A percentile compares a stretch with the other conserved stretches of the same genome.
These are phyloP conservation scores for Drosophila bocqueti DNA, from an alignment of 1,140 invertebrate genomes.

Conservation along the genomic window DNA sequence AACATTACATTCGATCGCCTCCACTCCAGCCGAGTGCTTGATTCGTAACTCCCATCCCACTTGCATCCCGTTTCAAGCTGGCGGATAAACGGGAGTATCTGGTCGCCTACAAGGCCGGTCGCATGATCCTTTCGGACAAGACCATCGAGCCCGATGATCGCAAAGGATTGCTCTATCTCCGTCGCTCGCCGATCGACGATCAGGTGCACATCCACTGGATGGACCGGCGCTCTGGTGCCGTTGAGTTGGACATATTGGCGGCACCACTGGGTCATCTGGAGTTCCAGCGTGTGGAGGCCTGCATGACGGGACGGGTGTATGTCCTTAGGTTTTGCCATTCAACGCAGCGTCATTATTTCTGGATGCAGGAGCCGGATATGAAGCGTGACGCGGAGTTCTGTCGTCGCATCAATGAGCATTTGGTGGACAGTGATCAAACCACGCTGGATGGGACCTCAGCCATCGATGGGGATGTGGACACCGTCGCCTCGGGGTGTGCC, in stretches of 20 bases:
- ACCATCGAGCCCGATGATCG: constrained; percentile 97
- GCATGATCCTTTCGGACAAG: constrained; percentile 96
- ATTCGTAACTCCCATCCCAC: background rate
- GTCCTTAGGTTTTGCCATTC: constrained; percentile 97
- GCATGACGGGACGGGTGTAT: constrained; percentile 98
- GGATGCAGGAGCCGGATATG: constrained; percentile 98
- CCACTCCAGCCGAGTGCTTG: background rate
- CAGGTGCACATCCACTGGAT: constrained; percentile 99
- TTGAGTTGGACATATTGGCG: constrained; percentile 94
- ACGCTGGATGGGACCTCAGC: background rate
- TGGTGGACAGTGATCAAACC: background rate
- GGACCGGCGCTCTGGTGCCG: constrained; percentile 90
- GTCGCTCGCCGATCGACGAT: constrained; percentile 94
- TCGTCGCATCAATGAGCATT: constrained; percentile 94
- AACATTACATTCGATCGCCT: background rate
- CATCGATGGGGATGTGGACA: constrained; percentile 16
- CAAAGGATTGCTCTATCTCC: constrained; percentile 96
- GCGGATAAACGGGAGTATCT: constrained; percentile 83
- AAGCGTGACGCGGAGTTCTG: constrained; percentile 97
- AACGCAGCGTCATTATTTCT: constrained; percentile 96
- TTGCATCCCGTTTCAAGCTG: constrained; percentile 1
- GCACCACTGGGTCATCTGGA: constrained; percentile 97
- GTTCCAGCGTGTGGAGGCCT: constrained; percentile 96
- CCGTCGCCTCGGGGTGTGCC: background rate
- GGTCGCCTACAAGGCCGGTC: constrained; percentile 97